Conservation (phyloP, 1,140 invertebrate genomes). For the Vanessa tameamea region DNA sequence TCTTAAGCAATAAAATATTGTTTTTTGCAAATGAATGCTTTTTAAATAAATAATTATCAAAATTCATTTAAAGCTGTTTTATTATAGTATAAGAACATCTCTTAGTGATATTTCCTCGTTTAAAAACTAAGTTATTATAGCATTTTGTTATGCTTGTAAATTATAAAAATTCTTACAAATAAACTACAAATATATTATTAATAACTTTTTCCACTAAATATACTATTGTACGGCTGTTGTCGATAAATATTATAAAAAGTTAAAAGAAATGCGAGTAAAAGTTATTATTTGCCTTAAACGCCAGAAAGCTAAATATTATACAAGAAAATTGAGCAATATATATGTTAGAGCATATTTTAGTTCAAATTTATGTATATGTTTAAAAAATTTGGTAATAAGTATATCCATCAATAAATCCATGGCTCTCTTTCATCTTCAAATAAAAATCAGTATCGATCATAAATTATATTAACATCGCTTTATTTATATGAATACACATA, state of each 20-base stretch:
- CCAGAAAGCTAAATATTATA: constrained; percentile 1
- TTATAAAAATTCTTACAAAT: not conserved
- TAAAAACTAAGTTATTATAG: not conserved
- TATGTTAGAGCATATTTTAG: constrained; percentile 23
- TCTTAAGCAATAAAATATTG: not conserved
- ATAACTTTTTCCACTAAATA: no score
- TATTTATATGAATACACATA: no score
- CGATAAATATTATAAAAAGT: not conserved
- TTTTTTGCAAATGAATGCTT: not conserved
- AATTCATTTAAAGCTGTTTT: constrained; percentile 2
- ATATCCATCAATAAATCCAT: not conserved
- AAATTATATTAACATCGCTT: no score
- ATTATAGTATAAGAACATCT: not conserved
- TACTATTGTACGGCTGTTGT: no score
- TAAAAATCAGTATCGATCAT: no score
- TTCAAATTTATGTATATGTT: not conserved
- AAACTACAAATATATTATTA: not conserved
- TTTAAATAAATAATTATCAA: not conserved
- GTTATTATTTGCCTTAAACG: not conserved
- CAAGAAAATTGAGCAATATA: constrained; percentile 35
- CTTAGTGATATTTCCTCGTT: not conserved
- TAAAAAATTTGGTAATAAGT: not conserved
- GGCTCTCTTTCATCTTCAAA: not conserved
- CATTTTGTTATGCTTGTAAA: not conserved
- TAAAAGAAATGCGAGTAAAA: not conserved